Conservation (phyloP, 23 tunicate genomes). For the Aplidium turbinatum region DNA sequence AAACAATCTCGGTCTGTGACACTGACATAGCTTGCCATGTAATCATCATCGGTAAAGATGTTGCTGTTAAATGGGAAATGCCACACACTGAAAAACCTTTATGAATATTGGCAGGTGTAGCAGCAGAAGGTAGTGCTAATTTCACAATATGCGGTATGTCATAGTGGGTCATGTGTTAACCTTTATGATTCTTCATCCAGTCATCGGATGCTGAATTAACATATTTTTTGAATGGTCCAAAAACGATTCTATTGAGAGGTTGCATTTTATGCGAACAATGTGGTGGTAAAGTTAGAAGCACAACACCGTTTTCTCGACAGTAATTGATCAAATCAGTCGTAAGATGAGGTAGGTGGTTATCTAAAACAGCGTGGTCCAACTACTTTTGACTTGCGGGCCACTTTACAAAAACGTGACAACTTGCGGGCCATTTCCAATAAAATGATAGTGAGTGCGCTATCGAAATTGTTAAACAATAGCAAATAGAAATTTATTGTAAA, state of each 20-base stretch:
- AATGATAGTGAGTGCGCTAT: too few species aligned
- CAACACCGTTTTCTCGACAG: constrained; percentile 24
- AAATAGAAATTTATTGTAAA: too few species aligned
- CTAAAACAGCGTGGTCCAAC: too few species aligned
- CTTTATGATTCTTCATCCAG: neutral
- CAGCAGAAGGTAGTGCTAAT: constrained; percentile 10
- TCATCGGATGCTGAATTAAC: neutral
- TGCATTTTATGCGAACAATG: too few species aligned
- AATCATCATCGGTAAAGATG: constrained; percentile 16
- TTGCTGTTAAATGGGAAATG: constrained; percentile 11
- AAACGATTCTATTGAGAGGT: too few species aligned
- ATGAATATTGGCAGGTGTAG: constrained; percentile 13
- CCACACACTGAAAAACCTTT: constrained; percentile 16
- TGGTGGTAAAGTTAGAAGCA: too few species aligned
- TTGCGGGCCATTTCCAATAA: too few species aligned
- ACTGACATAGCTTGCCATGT: constrained; percentile 26
- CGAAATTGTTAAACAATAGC: too few species aligned
- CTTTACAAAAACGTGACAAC: too few species aligned
- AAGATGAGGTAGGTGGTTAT: constrained; percentile 15
- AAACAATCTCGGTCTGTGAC: neutral
- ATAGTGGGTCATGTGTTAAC: neutral
- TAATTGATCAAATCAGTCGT: constrained; percentile 21
- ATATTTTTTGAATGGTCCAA: neutral
- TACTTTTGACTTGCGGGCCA: too few species aligned
- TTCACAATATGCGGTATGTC: constrained; percentile 9